phyloP scores from a whole-genome alignment of 2,113 vertebrate species.

The Pteropus alecto region DNA sequence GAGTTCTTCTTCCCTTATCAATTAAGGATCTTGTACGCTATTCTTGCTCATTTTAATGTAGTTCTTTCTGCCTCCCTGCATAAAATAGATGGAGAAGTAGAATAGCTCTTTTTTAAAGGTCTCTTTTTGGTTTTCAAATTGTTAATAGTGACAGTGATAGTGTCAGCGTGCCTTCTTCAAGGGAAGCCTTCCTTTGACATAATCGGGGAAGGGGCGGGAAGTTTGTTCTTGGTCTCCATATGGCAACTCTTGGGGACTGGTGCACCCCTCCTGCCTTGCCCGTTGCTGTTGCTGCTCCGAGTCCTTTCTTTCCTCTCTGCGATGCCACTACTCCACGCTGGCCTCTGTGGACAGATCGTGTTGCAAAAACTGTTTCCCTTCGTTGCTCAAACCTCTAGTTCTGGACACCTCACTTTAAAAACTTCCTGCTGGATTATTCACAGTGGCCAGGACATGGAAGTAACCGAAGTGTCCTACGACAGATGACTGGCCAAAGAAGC shows the following conservation, averaged over 20 bases:
- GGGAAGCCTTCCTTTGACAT: neutral
- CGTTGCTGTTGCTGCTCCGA: neutral
- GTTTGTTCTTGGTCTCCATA: neutral
- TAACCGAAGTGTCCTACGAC: too few relatives aligned
- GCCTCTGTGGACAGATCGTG: neutral
- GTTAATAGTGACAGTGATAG: neutral
- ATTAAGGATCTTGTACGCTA: conserved; percentile 55
- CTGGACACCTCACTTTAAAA: neutral
- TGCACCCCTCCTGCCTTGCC: neutral
- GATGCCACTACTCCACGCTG: neutral
- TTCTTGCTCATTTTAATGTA: conserved; percentile 62
- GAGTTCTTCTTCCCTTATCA: conserved; percentile 61
- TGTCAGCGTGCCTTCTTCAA: neutral
- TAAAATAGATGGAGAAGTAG: conserved; percentile 27
- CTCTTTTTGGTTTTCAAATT: neutral
- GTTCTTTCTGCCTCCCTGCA: conserved; percentile 9
- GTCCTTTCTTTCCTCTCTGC: neutral
- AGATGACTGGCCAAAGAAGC: too few relatives aligned
- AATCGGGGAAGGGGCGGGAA: neutral
- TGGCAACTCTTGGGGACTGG: neutral
- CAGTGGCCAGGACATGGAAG: too few relatives aligned
- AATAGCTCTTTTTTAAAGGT: neutral
- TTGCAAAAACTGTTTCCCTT: neutral
- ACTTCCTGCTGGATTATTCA: neutral
- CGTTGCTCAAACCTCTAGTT: neutral